Conservation (phyloP, 2,797 vertebrate genomes). For the Iguana delicatissima region DNA sequence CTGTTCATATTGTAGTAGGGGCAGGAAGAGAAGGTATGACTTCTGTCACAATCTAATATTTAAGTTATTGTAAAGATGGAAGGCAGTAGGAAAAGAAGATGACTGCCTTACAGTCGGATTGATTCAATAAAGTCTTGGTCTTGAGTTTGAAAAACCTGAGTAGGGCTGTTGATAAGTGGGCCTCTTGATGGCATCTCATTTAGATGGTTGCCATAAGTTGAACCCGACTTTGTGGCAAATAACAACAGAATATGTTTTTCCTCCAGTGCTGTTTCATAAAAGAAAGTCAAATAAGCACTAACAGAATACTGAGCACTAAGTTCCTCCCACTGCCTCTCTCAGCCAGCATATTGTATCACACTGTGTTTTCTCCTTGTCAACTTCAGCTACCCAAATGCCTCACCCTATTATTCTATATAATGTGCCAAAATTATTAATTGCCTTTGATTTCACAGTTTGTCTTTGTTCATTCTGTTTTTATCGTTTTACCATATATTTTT, state of each 20-base stretch:
- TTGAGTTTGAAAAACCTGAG: too few relatives aligned
- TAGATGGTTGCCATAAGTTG: too few relatives aligned
- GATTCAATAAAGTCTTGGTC: too few relatives aligned
- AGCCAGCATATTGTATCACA: background rate
- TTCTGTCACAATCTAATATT: too few relatives aligned
- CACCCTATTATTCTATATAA: constrained; percentile 18
- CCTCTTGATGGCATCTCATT: too few relatives aligned
- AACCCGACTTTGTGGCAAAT: too few relatives aligned
- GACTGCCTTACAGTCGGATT: too few relatives aligned
- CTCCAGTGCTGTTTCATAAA: background rate
- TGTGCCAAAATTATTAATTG: constrained; percentile 49
- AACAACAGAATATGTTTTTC: background rate
- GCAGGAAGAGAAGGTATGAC: background rate
- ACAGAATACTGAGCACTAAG: background rate
- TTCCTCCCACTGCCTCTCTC: background rate
- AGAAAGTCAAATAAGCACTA: background rate
- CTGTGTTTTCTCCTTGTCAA: background rate
- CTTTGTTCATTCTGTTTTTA: constrained; percentile 29
- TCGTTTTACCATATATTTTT: constrained; percentile 34
- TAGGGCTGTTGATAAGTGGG: too few relatives aligned
- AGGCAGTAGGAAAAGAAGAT: too few relatives aligned
- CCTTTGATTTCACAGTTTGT: constrained; percentile 34
- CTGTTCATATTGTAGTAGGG: too few relatives aligned
- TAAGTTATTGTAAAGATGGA: too few relatives aligned
- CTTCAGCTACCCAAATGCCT: background rate